Evolutionary conservation across 2,888 invertebrate genomes (phyloP), one percentile per base, ranked within the genome.

Genomic region (Athrips mouffetella): DNA sequence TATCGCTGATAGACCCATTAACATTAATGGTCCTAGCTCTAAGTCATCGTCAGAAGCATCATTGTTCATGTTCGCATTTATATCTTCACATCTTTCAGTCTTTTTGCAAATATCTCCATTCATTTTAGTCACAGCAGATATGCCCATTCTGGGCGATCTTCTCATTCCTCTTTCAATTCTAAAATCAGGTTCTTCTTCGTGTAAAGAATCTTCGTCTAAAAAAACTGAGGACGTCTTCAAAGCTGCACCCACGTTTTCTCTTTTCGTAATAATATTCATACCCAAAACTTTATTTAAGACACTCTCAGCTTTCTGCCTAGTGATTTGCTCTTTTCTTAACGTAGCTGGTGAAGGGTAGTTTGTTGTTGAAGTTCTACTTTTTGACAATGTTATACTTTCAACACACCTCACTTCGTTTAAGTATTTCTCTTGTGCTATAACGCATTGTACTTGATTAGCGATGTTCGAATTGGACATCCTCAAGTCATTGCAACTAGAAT

Each of bases 1-100:
- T 8, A 90, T 89, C 18, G 91, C 91, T 44, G 90, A 90, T 47
- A 91, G 70, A 39, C 93, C 93, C 82, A 93, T 91, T 42, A 93
- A 73, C 90, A 93, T 91, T 8, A 93, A 73, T 1, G 93, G 92
- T 33, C 92, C 89, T 81, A 91, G 83, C 52, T 89, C 89, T 66
- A 90, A 85, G 60, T 92, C 92, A 55, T 92, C 91, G 55, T 90
- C 90, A 2, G 89, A 86, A 37, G 76, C 69, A 20, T 73, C 66
- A 45, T 87, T 86, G 54, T 70, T 71, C 8, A 63, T 53, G 52
- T 80, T 83, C 20, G 79, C 74, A 58, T 82, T 85, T 11, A 78
- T 53, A 55, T 87, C 86, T 58, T 83, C 81, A 39, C 59, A 60
- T 55, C 63, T 67, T 54, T 81, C 82, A 73, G 79, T 80, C 76